Evolutionary conservation across 37 sponge, comb jelly and placozoan species (phyloP).

Genomic region (Chondrosia reniformis): DNA sequence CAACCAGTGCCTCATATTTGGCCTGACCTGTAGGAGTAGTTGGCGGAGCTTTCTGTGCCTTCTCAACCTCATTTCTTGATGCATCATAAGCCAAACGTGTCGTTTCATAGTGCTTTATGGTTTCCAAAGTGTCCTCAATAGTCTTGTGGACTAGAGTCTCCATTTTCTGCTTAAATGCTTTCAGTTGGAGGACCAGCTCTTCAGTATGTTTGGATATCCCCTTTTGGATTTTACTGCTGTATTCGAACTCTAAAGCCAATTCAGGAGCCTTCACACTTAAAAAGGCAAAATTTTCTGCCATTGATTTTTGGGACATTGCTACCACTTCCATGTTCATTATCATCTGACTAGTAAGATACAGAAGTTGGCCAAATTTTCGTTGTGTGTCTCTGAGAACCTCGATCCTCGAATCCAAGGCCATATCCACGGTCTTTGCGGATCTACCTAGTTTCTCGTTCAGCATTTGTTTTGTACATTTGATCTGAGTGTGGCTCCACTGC

Average conservation of each 20-base stretch:
- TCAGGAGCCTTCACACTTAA: slow-evolving; percentile 73
- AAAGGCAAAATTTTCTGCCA: slow-evolving; percentile 89
- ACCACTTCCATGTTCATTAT: slow-evolving; percentile 42
- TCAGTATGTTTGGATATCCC: slow-evolving; percentile 64
- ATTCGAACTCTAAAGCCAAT: slow-evolving; percentile 67
- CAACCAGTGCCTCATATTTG: slow-evolving; percentile 34
- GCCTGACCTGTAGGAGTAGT: slow-evolving; percentile 34
- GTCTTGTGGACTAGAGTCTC: slow-evolving; percentile 79
- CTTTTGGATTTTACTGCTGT: slow-evolving; percentile 83
- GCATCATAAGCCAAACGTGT: slow-evolving; percentile 84
- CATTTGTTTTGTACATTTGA: slow-evolving; percentile 70
- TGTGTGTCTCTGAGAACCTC: slow-evolving; percentile 75
- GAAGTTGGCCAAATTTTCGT: slow-evolving; percentile 65
- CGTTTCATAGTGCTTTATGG: slow-evolving; percentile 80
- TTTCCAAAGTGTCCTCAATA: slow-evolving; percentile 87
- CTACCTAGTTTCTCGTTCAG: slow-evolving; percentile 79
- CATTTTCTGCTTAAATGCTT: slow-evolving; percentile 59
- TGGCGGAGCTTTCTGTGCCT: slow-evolving; percentile 2
- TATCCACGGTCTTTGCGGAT: slow-evolving; percentile 74
- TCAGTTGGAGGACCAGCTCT: slow-evolving; percentile 49
- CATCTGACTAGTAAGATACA: slow-evolving; percentile 53
- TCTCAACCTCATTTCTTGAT: slow-evolving; percentile 73
- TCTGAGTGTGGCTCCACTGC: slow-evolving; percentile 71
- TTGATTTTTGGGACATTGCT: slow-evolving; percentile 64
- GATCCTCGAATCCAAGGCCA: slow-evolving; percentile 54